Evolutionary conservation across 35 echinoderm and acorn worm genomes (phyloP), one percentile per base, ranked within the genome.

Genomic region (Lytechinus variegatus): DNA sequence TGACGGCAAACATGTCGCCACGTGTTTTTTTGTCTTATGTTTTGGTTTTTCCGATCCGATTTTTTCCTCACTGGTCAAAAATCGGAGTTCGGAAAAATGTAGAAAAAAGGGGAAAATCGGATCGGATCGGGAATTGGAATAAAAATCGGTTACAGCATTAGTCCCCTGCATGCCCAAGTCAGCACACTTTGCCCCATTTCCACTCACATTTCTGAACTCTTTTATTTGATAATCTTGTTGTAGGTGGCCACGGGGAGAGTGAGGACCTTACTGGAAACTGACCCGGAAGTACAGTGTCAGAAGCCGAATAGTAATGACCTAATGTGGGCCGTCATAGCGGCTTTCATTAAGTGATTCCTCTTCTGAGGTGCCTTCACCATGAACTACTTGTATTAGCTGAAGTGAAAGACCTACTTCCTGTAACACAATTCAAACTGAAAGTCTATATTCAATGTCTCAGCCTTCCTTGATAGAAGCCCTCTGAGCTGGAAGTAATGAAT

Each of bases 231-330:
- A 29, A 61, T 96, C 95, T 10, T 91, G 10, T 95, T 91, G 7
- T 93, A 99, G 98, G 79, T 97, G 97, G 98, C 98, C 33, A 99
- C 97, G 96, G 97, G 98, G 61, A 93, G 97, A 91, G 97, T 99
- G 24, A 96, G 96, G 88, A 97, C 98, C 96, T 95, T 99, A 27
- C 97, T 99, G 88, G 98, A 99, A 7, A 86, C 95, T 14, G 98
- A 99, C 86, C 98, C 98, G 24, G 98, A 99, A 10, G 95, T 54
- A 54, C 96, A 96, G 93, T 91, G 95, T 54, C 96, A 95, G 95
- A 99, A 99, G 66, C 7, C 91, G 9, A 95, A 95, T 52, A 54
- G 92, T 27, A 99, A 99, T 90, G 98, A 99, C 24, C 94, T 97
- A 4, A 97, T 99, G 96, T 99, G 98, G 98, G 96, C 97, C 16